Percentiles rank a stretch among this genome's conserved stretches.
Evolutionary conservation across 2,797 vertebrate species (phyloP).

Genomic region (Arnoldichthys spilopterus): DNA sequence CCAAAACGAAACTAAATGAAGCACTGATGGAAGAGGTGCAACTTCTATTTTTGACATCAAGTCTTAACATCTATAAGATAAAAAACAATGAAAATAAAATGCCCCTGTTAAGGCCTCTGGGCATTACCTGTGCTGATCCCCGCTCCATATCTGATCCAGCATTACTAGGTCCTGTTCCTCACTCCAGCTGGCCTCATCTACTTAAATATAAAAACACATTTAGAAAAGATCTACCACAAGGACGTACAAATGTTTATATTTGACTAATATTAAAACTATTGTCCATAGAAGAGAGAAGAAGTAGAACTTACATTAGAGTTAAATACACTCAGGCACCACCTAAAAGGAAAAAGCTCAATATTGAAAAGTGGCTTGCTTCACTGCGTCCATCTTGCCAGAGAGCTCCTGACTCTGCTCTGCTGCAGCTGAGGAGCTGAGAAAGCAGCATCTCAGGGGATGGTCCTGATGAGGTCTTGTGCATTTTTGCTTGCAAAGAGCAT

Average conservation of each 20-base stretch:
- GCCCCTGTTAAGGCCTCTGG: too few relatives aligned
- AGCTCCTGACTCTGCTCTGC: constrained; percentile 78
- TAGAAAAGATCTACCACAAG: neutral
- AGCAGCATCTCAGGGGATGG: constrained; percentile 86
- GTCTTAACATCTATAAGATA: too few relatives aligned
- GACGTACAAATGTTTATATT: too few relatives aligned
- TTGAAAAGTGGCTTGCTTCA: constrained; percentile 74
- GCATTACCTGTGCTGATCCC: constrained; percentile 85
- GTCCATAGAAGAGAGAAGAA: too few relatives aligned
- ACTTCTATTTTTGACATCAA: too few relatives aligned
- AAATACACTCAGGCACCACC: neutral
- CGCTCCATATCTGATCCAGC: constrained; percentile 95
- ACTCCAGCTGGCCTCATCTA: constrained; percentile 97
- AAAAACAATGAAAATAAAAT: too few relatives aligned
- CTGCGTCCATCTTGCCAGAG: constrained; percentile 82
- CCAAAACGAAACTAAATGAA: neutral
- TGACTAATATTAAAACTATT: too few relatives aligned
- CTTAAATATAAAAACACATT: neutral
- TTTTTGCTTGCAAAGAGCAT: constrained; percentile 87
- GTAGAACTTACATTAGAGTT: neutral
- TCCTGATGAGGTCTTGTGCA: constrained; percentile 84
- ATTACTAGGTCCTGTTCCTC: constrained; percentile 89
- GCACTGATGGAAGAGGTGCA: too few relatives aligned
- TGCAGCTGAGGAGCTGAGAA: constrained; percentile 92
- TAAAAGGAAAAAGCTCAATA: neutral